Evolutionary conservation across 2,888 invertebrate genomes (phyloP).

Genomic region (Trichopoda pennipes): DNA sequence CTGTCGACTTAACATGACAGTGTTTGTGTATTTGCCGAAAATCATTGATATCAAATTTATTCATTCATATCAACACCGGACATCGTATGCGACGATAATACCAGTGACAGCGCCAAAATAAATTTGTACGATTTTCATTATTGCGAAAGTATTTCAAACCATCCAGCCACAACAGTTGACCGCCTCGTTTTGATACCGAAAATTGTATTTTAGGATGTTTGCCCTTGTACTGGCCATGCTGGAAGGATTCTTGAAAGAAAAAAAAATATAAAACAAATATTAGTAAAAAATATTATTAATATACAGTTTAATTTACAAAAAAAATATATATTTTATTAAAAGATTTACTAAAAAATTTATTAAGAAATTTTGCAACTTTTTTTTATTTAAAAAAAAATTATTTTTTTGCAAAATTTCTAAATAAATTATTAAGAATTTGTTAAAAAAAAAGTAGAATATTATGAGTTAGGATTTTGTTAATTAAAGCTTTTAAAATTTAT

Average conservation of each 20-base stretch:
- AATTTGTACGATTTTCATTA: constrained; percentile 80
- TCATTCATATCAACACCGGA: constrained; percentile 80
- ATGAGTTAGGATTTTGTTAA: background rate
- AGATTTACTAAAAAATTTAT: background rate
- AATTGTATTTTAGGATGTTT: constrained; percentile 78
- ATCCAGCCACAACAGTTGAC: constrained; percentile 79
- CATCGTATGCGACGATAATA: constrained; percentile 79
- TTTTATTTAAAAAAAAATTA: too few species aligned
- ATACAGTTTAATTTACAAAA: background rate
- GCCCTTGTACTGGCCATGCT: constrained; percentile 74
- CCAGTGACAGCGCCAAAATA: constrained; percentile 80
- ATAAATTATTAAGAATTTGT: too few species aligned
- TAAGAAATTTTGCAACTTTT: too few species aligned
- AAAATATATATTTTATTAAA: background rate
- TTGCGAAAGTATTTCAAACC: constrained; percentile 80
- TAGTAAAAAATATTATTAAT: constrained; percentile 28
- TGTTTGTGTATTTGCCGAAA: constrained; percentile 80
- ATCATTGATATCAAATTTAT: constrained; percentile 78
- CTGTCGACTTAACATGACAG: constrained; percentile 75
- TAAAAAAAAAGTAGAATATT: too few species aligned
- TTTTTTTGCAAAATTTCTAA: too few species aligned
- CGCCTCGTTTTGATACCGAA: constrained; percentile 79
- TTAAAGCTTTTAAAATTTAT: background rate
- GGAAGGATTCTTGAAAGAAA: constrained; percentile 44
- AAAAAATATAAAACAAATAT: constrained; percentile 40